Percentiles rank a stretch among this genome's conserved stretches.
These are phyloP conservation scores for Asarcornis scutulata DNA, from an alignment of 2,113 vertebrate species.

Conservation along the genomic window DNA sequence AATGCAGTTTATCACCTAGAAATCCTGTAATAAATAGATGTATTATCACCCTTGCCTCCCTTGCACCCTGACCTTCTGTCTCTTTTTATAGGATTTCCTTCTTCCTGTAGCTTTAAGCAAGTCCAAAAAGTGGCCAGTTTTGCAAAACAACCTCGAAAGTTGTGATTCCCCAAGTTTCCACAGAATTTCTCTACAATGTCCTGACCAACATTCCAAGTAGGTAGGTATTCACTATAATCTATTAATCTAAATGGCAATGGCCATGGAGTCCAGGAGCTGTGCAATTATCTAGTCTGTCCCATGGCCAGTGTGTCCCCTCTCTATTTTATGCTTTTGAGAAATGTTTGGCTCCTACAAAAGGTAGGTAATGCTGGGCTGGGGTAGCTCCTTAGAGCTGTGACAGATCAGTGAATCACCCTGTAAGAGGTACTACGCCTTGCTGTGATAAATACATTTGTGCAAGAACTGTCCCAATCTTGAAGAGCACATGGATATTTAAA, in stretches of 20 bases:
- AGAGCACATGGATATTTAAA: not conserved
- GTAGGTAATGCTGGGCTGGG: not conserved
- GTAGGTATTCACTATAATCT: rapidly evolving
- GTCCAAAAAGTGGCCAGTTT: not conserved
- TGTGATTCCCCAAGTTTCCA: not conserved
- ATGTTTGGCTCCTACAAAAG: not conserved
- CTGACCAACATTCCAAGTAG: not conserved
- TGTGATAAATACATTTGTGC: not conserved
- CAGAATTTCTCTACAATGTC: not conserved
- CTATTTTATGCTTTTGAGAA: not conserved
- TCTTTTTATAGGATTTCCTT: not conserved
- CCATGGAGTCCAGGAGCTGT: not conserved
- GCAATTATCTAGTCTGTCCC: rapidly evolving
- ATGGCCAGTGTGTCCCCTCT: rapidly evolving
- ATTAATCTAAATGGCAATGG: not conserved
- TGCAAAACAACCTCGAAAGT: not conserved
- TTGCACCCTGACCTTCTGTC: not conserved
- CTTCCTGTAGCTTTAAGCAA: not conserved
- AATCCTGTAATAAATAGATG: not conserved
- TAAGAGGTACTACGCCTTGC: not conserved
- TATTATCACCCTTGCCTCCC: not conserved
- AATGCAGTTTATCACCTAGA: not conserved
- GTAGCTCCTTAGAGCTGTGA: not conserved
- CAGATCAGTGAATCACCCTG: not conserved
- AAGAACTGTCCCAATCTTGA: not conserved